These are phyloP conservation scores for Pagrus major DNA, from an alignment of 2,113 vertebrate species.

Conservation along the genomic window DNA sequence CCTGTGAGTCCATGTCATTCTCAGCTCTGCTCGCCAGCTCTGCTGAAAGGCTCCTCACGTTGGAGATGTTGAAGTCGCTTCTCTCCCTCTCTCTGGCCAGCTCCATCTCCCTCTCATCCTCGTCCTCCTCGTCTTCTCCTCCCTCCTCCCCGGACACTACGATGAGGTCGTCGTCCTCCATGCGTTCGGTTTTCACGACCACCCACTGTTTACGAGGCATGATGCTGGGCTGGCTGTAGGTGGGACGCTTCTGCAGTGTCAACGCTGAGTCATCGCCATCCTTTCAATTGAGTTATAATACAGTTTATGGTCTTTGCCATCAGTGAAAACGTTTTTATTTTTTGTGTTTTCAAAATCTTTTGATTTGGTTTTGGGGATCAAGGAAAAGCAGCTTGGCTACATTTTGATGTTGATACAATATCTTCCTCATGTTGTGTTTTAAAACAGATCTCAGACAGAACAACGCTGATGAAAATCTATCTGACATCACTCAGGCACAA, in stretches of 20 bases:
- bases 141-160: slow-evolving; percentile 90
- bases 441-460: no score
- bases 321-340: no score
- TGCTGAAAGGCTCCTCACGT: slow-evolving; percentile 88
- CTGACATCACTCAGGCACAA: no score
- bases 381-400: background rate
- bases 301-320: background rate
- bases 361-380: no score
- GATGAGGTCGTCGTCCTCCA: slow-evolving; percentile 90
- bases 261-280: slow-evolving; percentile 71
- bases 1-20: slow-evolving; percentile 82
- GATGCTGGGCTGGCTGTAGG: slow-evolving; percentile 88
- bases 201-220: slow-evolving; percentile 93
- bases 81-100: slow-evolving; percentile 75
- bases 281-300: slow-evolving; percentile 1
- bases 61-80: slow-evolving; percentile 87
- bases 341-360: background rate
- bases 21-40: slow-evolving; percentile 72
- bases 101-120: slow-evolving; percentile 78
- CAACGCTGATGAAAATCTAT: no score
- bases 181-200: slow-evolving; percentile 89
- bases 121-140: slow-evolving; percentile 90
- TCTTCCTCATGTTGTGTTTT: no score
- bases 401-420: no score
- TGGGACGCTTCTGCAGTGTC: slow-evolving; percentile 75